Conservation (phyloP, 2,888 invertebrate genomes). For the Axea sp. region DNA sequence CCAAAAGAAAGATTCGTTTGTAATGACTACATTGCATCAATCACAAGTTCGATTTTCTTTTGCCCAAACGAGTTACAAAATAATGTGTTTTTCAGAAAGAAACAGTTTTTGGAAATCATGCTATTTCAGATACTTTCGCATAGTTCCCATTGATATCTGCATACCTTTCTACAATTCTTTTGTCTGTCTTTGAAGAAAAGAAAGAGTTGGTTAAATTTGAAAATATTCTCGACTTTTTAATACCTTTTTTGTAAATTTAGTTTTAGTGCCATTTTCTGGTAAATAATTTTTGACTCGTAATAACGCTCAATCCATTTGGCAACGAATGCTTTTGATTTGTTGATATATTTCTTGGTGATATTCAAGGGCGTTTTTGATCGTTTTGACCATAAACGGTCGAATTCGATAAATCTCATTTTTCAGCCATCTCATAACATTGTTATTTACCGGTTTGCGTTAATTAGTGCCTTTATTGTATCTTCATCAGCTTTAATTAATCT, state of each 20-base stretch:
- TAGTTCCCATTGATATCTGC: background rate
- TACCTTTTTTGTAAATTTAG: background rate
- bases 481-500: too few relatives aligned
- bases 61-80: background rate
- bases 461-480: too few relatives aligned
- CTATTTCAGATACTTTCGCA: background rate
- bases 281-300: too few relatives aligned
- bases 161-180: constrained; percentile 1
- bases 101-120: background rate
- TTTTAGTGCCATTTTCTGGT: too few relatives aligned
- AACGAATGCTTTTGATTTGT: too few relatives aligned
- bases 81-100: background rate
- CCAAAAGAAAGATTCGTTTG: background rate
- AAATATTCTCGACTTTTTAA: background rate
- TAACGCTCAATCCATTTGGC: too few relatives aligned
- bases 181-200: background rate
- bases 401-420: too few relatives aligned
- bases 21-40: background rate
- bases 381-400: too few relatives aligned
- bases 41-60: background rate
- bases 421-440: too few relatives aligned
- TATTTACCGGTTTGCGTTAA: too few relatives aligned
- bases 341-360: too few relatives aligned
- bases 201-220: background rate
- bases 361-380: too few relatives aligned